Conservation (phyloP, 2,113 vertebrate species). For the Heliornis fulica region DNA sequence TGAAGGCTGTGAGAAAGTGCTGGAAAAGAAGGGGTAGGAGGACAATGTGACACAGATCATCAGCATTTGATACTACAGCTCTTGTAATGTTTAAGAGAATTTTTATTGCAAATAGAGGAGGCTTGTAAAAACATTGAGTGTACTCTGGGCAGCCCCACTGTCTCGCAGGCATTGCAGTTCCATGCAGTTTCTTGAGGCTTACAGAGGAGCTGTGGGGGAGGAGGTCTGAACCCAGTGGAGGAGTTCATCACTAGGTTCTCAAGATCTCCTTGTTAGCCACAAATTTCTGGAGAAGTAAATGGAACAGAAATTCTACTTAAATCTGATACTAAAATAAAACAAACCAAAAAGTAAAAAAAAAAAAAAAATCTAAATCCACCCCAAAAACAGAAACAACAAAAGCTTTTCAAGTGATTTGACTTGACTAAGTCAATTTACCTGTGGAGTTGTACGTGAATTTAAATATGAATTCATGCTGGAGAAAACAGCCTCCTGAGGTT, state of each 20-base stretch:
- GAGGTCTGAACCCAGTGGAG: background rate
- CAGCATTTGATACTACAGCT: background rate
- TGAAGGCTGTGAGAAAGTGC: background rate
- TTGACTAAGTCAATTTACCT: background rate
- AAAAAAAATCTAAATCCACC: background rate
- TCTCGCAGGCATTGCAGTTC: background rate
- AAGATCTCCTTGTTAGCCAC: background rate
- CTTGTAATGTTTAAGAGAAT: background rate
- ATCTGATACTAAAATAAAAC: background rate
- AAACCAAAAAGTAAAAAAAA: background rate
- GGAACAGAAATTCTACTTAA: background rate
- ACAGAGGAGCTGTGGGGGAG: background rate
- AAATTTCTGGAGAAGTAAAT: background rate
- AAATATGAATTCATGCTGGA: background rate
- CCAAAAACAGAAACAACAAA: background rate
- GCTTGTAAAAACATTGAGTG: background rate
- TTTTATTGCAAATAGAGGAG: background rate
- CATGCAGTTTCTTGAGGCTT: background rate
- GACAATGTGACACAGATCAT: background rate
- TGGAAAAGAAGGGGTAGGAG: background rate
- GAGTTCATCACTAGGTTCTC: background rate
- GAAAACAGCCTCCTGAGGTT: background rate
- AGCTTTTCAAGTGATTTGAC: background rate
- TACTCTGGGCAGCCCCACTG: background rate
- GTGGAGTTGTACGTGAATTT: background rate